Base-by-base conservation (phyloP, 2,797 vertebrate genomes). In the Danio albolineatus region DNA sequence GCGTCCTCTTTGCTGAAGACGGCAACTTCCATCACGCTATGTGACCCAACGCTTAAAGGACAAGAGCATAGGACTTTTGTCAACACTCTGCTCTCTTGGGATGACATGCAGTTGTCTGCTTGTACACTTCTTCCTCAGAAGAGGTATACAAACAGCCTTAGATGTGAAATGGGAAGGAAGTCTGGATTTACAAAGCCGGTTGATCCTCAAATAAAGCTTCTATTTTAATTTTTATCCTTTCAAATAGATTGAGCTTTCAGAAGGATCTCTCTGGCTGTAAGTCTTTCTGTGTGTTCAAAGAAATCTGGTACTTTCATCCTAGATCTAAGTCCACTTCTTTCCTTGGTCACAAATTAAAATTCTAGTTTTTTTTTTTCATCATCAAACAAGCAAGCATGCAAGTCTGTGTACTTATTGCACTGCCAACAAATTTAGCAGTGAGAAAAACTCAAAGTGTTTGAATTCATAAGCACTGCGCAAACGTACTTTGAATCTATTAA, bases 11-110 rank as follows among this genome's bases (percentile, higher is more conserved):
- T 74, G 65, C 56, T 64, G 64, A 72, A 44, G 13, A 56, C 17
- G 65, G 46, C 54, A 67, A 66, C 36, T 71, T 65, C 75, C 17
- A 48, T 79, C 76, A 84, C 38, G 54, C 41, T 51, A 64, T 75
- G 71, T 75, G 36, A 28, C 60, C 59, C 53, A 60, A 82, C 17
- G 41, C 44, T 59, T 70, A 49, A 75, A 72, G 77, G 44, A 76
- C 51, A 65, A 70, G 36, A 56, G 44, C 17, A 51, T 64, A 64
- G 48, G 41, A 56, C 56, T 36, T 16, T 56, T 73, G 73, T 64
- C 76, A 83, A 83, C 57, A 70, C 49, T n/a, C 38, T 43, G 43
- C 44, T 43, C 64, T 36, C 39, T 46, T 56, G 39, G 48, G 60
- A 76, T 82, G 66, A 48, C 17, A 48, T 62, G 39, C 57, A 19